Base-by-base conservation (phyloP, 1,140 invertebrate species). In the Drosophila bocqueti region DNA sequence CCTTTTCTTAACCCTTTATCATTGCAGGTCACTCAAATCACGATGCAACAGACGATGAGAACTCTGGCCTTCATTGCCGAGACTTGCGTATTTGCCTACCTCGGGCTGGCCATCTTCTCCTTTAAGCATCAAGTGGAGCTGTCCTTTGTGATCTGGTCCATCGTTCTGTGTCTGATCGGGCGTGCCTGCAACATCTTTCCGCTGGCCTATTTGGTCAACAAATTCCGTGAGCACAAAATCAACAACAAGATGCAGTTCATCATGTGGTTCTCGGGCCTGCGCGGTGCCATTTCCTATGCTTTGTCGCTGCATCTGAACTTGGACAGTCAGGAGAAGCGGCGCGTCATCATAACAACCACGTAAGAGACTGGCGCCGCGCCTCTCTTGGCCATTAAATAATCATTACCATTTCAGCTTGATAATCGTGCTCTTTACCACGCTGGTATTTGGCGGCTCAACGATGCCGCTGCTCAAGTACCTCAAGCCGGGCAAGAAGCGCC, bases 241-340 rank as follows among this genome's bases (percentile, higher is more conserved):
- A 99, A 98, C 1, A 97, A 96, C 87, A 98, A 98, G 93, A 99
- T 99, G 97, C 99, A 99, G 96, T 99, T 99, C 89, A 99, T 99
- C 50, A 99, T 99, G 98, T 99, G 98, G 98, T 99, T 99, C 91
- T 99, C 98, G 93, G 98, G 98, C 50, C 94, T 99, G 68, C 95
- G 99, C 47, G 99, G 99, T 40, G 99, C 99, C 16, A 99, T 99
- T 93, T 98, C 98, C 1, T 99, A 99, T 94, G 99, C 99, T 6
- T 94, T 99, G 0, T 99, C 98, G 11, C 95, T 99, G 38, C 98
- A 99, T 94, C 95, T 99, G 69, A 97, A 99, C 81, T 97, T 99
- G 92, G 97, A 97, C 69, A 93, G 86, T 26, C 96, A 97, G 93
- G 98, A 99, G 93, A 99, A 97, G 4, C 95, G 98, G 5, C 97